A percentile compares a stretch with the other conserved stretches of the same genome.
These are phyloP conservation scores for Mesocentrotus franciscanus DNA, from an alignment of 53 echinoderm and acorn worm species.

Conservation along the genomic window DNA sequence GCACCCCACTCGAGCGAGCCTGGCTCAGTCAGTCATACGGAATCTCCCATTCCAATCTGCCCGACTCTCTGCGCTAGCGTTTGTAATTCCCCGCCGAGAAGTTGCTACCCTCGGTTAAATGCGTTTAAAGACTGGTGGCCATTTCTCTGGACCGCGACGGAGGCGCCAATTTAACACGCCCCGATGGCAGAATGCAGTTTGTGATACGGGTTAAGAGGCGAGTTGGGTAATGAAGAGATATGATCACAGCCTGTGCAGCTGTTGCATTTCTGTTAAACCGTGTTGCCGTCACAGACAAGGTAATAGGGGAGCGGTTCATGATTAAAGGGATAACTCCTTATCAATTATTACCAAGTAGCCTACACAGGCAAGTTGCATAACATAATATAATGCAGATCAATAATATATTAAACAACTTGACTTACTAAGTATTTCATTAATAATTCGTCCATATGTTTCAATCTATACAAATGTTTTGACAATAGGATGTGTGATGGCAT, in stretches of 20 bases:
- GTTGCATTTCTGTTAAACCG: neutral
- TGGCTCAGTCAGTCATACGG: neutral
- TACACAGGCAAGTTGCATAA: too few relatives aligned
- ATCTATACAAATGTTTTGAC: too few relatives aligned
- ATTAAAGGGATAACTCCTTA: neutral
- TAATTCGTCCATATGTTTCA: too few relatives aligned
- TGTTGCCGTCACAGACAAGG: neutral
- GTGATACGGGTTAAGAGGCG: neutral
- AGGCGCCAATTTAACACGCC: neutral
- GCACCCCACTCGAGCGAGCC: neutral
- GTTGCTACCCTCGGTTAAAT: neutral
- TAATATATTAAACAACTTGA: too few relatives aligned
- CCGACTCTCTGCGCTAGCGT: neutral
- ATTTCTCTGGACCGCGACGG: neutral
- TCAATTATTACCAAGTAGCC: too few relatives aligned
- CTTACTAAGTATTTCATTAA: too few relatives aligned
- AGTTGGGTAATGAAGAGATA: neutral
- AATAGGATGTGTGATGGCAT: too few relatives aligned
- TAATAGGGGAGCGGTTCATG: neutral
- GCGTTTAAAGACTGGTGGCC: neutral
- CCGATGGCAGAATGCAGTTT: slow-evolving; percentile 11
- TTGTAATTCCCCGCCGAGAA: slow-evolving; percentile 34
- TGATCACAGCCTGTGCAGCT: neutral
- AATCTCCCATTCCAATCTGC: neutral
- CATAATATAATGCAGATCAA: too few relatives aligned